Percentiles rank a stretch among this genome's conserved stretches.
These are phyloP conservation scores for Odocoileus virginianus DNA, from an alignment of 2,113 vertebrate species.

Conservation along the genomic window DNA sequence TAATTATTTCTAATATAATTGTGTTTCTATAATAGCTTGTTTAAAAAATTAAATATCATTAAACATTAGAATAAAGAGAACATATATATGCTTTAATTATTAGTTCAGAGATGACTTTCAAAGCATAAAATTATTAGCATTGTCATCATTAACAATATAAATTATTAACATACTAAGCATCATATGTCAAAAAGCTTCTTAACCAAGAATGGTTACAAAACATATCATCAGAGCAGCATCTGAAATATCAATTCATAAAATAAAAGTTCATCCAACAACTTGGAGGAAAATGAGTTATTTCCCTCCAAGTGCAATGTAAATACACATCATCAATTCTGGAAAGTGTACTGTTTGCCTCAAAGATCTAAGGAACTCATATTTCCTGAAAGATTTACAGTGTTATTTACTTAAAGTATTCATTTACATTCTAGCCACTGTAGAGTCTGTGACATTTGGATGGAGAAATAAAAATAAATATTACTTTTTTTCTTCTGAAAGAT, in stretches of 20 bases:
- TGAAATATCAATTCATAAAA: neutral
- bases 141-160: neutral
- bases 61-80: neutral
- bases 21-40: neutral
- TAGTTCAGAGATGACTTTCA: neutral
- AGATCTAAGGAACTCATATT: conserved; percentile 24
- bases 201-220: neutral
- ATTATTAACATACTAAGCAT: neutral
- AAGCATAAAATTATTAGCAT: neutral
- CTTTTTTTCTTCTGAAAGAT: conserved; percentile 42
- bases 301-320: conserved; percentile 14
- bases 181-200: neutral
- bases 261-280: neutral
- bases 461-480: conserved; percentile 51
- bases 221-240: neutral
- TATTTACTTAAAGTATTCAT: conserved; percentile 62
- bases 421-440: conserved; percentile 39
- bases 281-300: conserved; percentile 35
- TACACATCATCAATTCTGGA: neutral
- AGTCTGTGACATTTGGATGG: conserved; percentile 40
- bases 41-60: neutral
- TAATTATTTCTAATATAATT: neutral
- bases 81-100: neutral
- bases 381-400: conserved; percentile 42
- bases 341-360: conserved; percentile 43